Evolutionary conservation across 2,113 vertebrate species (phyloP).

Genomic region (Sorex fumeus): DNA sequence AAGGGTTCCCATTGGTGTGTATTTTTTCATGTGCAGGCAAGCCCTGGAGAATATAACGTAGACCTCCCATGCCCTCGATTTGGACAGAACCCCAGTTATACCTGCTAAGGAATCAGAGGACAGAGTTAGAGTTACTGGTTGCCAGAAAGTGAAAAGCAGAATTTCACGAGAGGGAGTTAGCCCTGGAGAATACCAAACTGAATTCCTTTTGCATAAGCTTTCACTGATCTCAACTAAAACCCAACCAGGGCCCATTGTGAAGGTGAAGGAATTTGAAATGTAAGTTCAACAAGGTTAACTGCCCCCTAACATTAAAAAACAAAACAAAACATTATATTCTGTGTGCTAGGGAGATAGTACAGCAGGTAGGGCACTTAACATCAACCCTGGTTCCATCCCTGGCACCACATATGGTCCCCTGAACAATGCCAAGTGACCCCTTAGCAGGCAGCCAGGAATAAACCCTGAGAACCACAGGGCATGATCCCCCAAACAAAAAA

Average conservation of each 20-base stretch:
- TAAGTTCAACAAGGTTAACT: not conserved
- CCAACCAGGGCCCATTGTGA: not conserved
- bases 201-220: not conserved
- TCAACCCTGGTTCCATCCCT: too few relatives aligned
- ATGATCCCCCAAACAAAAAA: not conserved
- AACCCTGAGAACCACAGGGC: too few relatives aligned
- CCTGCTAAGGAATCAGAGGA: not conserved
- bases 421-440: too few relatives aligned
- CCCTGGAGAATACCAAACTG: not conserved
- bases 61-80: not conserved
- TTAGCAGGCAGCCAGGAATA: not conserved
- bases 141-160: not conserved
- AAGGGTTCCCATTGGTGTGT: not conserved
- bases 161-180: not conserved
- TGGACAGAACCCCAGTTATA: not conserved
- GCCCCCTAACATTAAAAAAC: not conserved
- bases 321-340: not conserved
- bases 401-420: too few relatives aligned
- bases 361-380: too few relatives aligned
- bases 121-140: not conserved
- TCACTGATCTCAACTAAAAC: not conserved
- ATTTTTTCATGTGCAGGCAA: not conserved
- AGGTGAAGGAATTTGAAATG: not conserved
- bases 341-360: not conserved
- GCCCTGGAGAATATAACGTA: not conserved